A percentile compares a stretch with the other conserved stretches of the same genome.
Conservation (phyloP, 1,140 invertebrate species). For the Drepana arcuata region DNA sequence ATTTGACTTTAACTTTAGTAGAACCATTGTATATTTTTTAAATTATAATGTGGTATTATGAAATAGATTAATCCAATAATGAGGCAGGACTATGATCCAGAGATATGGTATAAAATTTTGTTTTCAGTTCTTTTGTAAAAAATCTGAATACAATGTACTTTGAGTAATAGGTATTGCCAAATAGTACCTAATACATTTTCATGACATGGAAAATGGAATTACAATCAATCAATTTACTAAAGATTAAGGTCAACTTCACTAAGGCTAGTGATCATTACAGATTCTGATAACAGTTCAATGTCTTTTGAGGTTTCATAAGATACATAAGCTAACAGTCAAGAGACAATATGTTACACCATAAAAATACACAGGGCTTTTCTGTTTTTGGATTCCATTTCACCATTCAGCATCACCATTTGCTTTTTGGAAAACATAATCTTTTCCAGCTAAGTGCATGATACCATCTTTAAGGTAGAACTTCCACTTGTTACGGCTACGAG, state of each 20-base stretch:
- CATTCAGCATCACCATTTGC: conserved; percentile 99
- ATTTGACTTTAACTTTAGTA: conserved; percentile 16
- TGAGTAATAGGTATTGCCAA: too few relatives aligned
- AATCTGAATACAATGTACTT: too few relatives aligned
- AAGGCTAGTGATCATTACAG: too few relatives aligned
- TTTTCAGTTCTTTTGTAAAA: too few relatives aligned
- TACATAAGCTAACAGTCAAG: conserved; percentile 25
- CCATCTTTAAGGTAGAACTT: conserved; percentile 99
- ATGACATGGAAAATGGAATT: too few relatives aligned
- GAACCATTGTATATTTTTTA: too few relatives aligned
- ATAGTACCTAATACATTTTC: too few relatives aligned
- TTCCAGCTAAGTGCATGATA: conserved; percentile 98
- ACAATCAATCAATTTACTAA: too few relatives aligned
- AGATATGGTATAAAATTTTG: too few relatives aligned
- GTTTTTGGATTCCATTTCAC: conserved; percentile 69
- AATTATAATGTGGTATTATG: too few relatives aligned
- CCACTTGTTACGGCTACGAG: conserved; percentile 98
- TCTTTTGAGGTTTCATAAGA: conserved; percentile 20
- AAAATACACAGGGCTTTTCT: conserved; percentile 35
- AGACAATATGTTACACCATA: conserved; percentile 33
- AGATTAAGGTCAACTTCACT: conserved; percentile 14
- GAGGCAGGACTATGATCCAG: too few relatives aligned
- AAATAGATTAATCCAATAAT: too few relatives aligned
- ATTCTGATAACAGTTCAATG: conserved; percentile 18
- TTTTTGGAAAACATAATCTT: conserved; percentile 99